These are phyloP conservation scores for Panthera leo DNA, from an alignment of 2,113 vertebrate genomes.

Conservation along the genomic window DNA sequence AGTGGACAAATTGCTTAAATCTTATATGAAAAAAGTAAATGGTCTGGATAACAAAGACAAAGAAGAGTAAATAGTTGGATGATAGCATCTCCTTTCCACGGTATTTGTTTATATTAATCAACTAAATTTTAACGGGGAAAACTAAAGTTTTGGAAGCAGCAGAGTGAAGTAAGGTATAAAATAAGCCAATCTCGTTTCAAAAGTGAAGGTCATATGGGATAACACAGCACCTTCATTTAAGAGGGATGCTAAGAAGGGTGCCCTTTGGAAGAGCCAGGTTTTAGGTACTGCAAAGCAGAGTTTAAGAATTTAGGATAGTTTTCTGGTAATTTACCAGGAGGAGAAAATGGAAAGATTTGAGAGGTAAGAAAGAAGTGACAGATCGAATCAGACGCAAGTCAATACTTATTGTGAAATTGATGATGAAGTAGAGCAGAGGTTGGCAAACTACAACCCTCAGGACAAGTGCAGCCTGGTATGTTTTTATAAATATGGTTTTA, in stretches of 20 bases:
- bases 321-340: not conserved
- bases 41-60: not conserved
- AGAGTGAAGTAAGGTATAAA: not conserved
- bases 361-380: not conserved
- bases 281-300: not conserved
- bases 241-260: not conserved
- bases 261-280: not conserved
- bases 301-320: not conserved
- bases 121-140: not conserved
- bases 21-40: not conserved
- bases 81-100: not conserved
- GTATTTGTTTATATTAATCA: not conserved
- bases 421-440: not conserved
- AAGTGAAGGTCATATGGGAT: not conserved
- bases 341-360: not conserved
- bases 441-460: not conserved
- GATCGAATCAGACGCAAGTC: not conserved
- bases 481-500: not conserved
- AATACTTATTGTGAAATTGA: not conserved
- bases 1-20: not conserved
- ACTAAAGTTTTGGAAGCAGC: not conserved
- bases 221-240: not conserved
- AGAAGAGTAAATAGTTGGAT: not conserved
- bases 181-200: not conserved
- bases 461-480: not conserved